A percentile compares a stretch with the other conserved stretches of the same genome.
Conservation (phyloP, 2,797 vertebrate species). For the Eidolon dupreanum region DNA sequence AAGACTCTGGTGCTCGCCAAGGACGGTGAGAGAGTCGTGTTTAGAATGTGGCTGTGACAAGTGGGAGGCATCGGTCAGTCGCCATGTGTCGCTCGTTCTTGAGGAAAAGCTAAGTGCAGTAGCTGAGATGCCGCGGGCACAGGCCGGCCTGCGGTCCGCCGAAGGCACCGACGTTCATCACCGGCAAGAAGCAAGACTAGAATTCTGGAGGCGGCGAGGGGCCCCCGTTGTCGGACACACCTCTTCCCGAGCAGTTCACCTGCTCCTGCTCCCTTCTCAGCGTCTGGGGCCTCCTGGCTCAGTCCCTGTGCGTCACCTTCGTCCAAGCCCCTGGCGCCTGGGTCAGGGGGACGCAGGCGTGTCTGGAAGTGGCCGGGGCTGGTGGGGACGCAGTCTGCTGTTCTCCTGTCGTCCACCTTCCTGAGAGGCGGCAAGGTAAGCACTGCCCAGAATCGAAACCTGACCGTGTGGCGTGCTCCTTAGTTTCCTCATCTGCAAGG, state of each 20-base stretch:
- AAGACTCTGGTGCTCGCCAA: not conserved
- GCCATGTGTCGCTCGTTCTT: accelerated
- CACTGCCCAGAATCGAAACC: not conserved
- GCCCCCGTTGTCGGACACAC: too few relatives aligned
- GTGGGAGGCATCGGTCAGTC: not conserved
- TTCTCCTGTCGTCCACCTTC: not conserved
- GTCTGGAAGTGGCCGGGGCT: not conserved
- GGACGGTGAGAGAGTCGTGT: not conserved
- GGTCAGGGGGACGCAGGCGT: not conserved
- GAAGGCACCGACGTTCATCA: not conserved
- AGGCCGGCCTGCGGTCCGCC: accelerated
- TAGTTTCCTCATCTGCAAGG: not conserved
- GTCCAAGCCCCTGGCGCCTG: not conserved
- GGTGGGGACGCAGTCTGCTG: accelerated
- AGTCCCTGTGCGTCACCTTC: accelerated
- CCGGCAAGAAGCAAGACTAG: accelerated
- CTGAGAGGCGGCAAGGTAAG: not conserved
- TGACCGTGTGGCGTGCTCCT: not conserved
- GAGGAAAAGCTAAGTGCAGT: not conserved
- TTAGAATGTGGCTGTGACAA: not conserved
- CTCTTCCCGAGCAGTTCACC: too few relatives aligned
- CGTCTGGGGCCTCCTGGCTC: not conserved
- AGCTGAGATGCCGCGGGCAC: accelerated
- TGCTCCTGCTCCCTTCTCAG: too few relatives aligned
- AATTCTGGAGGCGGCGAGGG: too few relatives aligned